Percentiles rank a stretch among this genome's conserved stretches.
phyloP scores from a whole-genome alignment of 2,797 vertebrate genomes.

The Lerista edwardsae region DNA sequence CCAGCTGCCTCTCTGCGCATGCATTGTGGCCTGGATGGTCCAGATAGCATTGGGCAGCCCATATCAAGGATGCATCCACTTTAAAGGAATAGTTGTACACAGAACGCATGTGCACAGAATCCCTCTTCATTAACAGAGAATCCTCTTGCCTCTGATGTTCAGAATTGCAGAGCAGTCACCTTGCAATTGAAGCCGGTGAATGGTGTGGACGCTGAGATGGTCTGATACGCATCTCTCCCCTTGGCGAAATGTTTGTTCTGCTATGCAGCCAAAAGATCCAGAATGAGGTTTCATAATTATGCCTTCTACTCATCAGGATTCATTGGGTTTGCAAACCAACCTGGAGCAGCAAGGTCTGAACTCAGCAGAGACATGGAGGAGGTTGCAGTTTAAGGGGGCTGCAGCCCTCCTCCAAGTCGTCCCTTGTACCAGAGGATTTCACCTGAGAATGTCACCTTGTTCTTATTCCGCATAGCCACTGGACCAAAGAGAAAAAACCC shows the following conservation, averaged over 20 bases:
- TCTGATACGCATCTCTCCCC: slow-evolving; percentile 7
- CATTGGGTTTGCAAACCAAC: not conserved
- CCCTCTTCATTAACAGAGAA: not conserved
- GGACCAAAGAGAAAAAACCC: slow-evolving; percentile 8
- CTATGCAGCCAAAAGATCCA: not conserved
- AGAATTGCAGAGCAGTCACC: not conserved
- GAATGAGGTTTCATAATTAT: not conserved
- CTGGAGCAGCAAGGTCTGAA: not conserved
- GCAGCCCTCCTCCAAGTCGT: not conserved
- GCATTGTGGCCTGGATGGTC: too few relatives aligned
- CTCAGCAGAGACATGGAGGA: not conserved
- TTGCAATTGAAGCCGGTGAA: not conserved
- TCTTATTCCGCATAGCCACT: slow-evolving; percentile 3
- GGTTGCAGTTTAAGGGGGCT: not conserved
- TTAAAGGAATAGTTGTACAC: not conserved
- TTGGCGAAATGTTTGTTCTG: not conserved
- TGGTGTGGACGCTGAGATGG: not conserved
- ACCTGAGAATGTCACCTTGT: slow-evolving; percentile 28
- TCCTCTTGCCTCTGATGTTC: not conserved
- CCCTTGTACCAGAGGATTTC: not conserved
- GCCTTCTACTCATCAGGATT: not conserved
- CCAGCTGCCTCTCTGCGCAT: too few relatives aligned
- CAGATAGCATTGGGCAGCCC: too few relatives aligned
- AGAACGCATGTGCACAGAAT: not conserved
- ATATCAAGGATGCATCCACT: too few relatives aligned